A percentile compares a stretch with the other conserved stretches of the same genome.
These are phyloP conservation scores for Hexactinellida sp. DNA, from an alignment of 37 sponge, comb jelly and placozoan genomes.

Conservation along the genomic window DNA sequence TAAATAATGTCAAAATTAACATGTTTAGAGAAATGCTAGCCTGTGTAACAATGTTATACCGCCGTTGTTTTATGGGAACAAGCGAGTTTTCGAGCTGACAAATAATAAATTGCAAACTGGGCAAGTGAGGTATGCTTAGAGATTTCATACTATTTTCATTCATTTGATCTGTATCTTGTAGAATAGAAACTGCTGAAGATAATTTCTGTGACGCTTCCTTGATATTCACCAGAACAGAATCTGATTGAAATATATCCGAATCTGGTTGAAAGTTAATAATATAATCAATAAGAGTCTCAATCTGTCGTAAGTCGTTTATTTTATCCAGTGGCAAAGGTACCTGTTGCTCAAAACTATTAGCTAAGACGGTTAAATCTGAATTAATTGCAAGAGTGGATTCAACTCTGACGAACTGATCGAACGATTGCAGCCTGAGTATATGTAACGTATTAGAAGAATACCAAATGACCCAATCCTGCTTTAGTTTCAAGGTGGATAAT, in stretches of 20 bases:
- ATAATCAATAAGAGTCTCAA: background rate
- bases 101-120: background rate
- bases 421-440: background rate
- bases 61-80: background rate
- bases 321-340: background rate
- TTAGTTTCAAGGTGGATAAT: background rate
- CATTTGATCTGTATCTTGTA: background rate
- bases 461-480: background rate
- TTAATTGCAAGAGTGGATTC: background rate
- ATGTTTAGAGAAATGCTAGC: background rate
- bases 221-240: background rate
- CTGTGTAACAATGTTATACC: background rate
- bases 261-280: background rate
- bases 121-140: background rate
- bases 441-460: background rate
- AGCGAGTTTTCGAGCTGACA: background rate
- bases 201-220: background rate
- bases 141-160: background rate
- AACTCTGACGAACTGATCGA: background rate
- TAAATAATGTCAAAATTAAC: background rate
- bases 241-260: background rate
- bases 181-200: background rate
- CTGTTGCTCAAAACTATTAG: background rate
- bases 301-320: background rate
- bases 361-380: constrained; percentile 3